Conservation (phyloP, 2,797 vertebrate genomes). For the Macrochelys suwanniensis region DNA sequence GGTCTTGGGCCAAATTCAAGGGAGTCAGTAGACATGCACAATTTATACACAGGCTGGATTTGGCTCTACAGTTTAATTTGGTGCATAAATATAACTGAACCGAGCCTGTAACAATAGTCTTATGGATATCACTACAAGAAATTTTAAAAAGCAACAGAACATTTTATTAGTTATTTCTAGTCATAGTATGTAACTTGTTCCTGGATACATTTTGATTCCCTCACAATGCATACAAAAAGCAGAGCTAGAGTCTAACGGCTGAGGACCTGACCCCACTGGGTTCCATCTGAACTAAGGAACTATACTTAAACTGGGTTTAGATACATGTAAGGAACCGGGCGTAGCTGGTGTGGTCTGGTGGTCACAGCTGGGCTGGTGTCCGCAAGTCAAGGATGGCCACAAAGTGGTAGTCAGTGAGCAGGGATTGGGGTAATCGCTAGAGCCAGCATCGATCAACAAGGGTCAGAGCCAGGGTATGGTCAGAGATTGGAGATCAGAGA, state of each 20-base stretch:
- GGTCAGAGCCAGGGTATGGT: background rate
- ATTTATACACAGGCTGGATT: background rate
- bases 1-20: background rate
- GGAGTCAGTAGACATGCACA: background rate
- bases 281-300: background rate
- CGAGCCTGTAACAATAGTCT: background rate
- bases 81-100: background rate
- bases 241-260: background rate
- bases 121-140: background rate
- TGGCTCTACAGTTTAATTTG: background rate
- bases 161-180: slow-evolving; percentile 25
- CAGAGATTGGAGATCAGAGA: background rate
- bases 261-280: background rate
- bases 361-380: background rate
- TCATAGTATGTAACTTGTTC: background rate
- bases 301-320: background rate
- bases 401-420: background rate
- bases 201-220: background rate
- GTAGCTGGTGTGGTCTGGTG: background rate
- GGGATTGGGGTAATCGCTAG: background rate
- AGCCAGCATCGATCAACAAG: background rate
- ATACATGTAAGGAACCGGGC: background rate
- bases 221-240: background rate
- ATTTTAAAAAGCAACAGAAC: background rate
- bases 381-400: background rate